Evolutionary conservation across 2,113 vertebrate species (phyloP).

Genomic region (Manacus vitellinus): DNA sequence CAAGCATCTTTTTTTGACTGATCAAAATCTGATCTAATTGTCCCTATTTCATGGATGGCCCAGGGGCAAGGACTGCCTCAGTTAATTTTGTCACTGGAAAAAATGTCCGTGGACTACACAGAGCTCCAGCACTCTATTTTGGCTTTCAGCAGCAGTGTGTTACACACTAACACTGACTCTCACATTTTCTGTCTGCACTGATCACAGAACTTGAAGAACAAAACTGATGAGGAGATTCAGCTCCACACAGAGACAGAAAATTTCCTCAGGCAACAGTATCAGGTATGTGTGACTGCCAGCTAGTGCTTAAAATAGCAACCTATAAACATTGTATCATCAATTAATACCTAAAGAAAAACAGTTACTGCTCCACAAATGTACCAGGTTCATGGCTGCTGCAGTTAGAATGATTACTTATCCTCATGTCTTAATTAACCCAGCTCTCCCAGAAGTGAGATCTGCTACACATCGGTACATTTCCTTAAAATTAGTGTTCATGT

Average conservation of each 20-base stretch:
- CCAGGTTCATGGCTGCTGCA: not conserved
- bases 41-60: not conserved
- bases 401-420: not conserved
- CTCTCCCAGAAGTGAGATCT: not conserved
- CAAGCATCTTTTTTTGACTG: not conserved
- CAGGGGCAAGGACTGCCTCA: not conserved
- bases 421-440: not conserved
- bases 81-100: not conserved
- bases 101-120: not conserved
- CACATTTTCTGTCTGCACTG: not conserved
- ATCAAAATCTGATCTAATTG: not conserved
- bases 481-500: not conserved
- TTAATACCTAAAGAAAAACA: not conserved
- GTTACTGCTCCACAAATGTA: not conserved
- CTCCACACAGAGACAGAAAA: constrained; percentile 73
- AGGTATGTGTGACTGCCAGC: constrained; percentile 63
- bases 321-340: not conserved
- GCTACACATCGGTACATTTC: not conserved
- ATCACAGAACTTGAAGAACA: constrained; percentile 71
- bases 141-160: not conserved
- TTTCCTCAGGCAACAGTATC: constrained; percentile 77
- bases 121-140: not conserved
- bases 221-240: constrained; percentile 75
- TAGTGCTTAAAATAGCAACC: not conserved
- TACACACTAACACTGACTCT: not conserved